These are phyloP conservation scores for Athripsodes cinereus DNA, from an alignment of 2,888 invertebrate genomes.

Conservation along the genomic window DNA sequence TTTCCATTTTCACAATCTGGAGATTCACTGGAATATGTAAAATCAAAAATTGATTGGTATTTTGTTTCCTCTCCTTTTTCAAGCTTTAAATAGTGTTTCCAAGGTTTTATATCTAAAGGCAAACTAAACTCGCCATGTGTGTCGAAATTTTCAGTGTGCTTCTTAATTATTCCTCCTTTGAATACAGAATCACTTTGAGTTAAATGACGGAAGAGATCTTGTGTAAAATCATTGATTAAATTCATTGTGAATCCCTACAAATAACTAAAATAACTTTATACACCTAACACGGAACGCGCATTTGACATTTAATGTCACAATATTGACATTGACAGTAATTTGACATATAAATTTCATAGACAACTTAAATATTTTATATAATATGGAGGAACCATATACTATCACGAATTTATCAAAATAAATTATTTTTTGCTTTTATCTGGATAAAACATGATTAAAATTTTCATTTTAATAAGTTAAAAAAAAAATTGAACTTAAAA, in stretches of 20 bases:
- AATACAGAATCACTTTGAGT: constrained; percentile 16
- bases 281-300: no score
- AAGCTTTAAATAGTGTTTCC: constrained; percentile 41
- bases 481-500: no score
- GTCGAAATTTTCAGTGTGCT: constrained; percentile 52
- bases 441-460: no score
- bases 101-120: constrained; percentile 50
- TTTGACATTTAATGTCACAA: background rate
- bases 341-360: no score
- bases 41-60: constrained; percentile 17
- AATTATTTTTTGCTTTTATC: no score
- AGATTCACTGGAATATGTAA: constrained; percentile 1
- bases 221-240: background rate
- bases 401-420: no score
- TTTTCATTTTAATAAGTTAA: no score
- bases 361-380: no score
- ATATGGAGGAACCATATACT: no score
- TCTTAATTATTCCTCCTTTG: constrained; percentile 42
- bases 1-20: constrained; percentile 27
- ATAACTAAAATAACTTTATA: no score
- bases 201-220: constrained; percentile 26
- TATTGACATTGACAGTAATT: background rate
- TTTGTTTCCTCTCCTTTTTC: constrained; percentile 29
- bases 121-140: constrained; percentile 61
- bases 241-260: background rate